These are phyloP conservation scores for Moxostoma hubbsi DNA, from an alignment of 2,797 vertebrate species.

Conservation along the genomic window DNA sequence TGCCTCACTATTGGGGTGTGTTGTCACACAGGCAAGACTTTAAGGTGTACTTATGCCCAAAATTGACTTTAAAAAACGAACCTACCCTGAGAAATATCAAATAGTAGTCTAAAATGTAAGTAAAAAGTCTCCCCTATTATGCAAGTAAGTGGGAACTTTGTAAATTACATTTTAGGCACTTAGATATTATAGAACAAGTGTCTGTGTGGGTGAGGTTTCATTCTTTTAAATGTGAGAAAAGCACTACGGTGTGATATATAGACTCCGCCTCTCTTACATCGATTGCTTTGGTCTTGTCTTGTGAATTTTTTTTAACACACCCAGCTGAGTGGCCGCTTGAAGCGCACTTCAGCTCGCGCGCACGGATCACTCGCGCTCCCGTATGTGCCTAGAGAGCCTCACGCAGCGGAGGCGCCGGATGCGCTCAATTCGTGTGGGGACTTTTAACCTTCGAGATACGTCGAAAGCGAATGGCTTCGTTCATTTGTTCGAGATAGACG, in stretches of 20 bases:
- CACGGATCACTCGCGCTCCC: conserved; percentile 68
- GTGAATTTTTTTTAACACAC: conserved; percentile 66
- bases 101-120: too few relatives aligned
- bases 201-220: neutral
- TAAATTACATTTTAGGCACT: too few relatives aligned
- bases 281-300: conserved; percentile 82
- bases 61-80: too few relatives aligned
- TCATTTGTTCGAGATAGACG: conserved; percentile 28
- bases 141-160: too few relatives aligned
- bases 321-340: conserved; percentile 64
- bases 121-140: too few relatives aligned
- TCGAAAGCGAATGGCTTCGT: conserved; percentile 73
- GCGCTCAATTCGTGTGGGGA: conserved; percentile 73
- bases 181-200: too few relatives aligned
- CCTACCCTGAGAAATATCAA: too few relatives aligned
- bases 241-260: neutral
- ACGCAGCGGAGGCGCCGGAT: conserved; percentile 71
- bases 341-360: conserved; percentile 66
- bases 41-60: too few relatives aligned
- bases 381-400: conserved; percentile 74
- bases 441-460: conserved; percentile 58
- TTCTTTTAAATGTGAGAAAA: neutral
- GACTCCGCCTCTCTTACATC: conserved; percentile 77
- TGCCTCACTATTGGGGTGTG: too few relatives aligned
- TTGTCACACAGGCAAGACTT: too few relatives aligned